Conservation (phyloP, 30 jellyfish, hydroid and myxozoan genomes). For the Aurelia coerulea region DNA sequence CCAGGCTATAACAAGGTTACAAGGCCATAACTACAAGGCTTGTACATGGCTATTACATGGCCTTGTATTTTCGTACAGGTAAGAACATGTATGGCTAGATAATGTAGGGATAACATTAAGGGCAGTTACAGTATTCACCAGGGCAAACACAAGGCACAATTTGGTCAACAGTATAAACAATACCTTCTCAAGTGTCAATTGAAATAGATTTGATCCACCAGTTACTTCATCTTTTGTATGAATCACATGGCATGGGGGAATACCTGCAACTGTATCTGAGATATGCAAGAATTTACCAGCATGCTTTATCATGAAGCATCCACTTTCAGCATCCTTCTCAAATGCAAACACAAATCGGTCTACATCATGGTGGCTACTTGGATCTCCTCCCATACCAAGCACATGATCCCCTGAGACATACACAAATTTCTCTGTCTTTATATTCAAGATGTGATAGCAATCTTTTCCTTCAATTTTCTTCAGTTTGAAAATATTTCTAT, state of each 20-base stretch:
- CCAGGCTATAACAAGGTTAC: no score
- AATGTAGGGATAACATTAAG: no score
- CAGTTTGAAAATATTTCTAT: slow-evolving; percentile 48
- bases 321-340: slow-evolving; percentile 10
- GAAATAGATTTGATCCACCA: slow-evolving; percentile 40
- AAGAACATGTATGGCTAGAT: no score
- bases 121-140: no score
- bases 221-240: slow-evolving; percentile 14
- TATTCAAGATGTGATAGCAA: slow-evolving; percentile 28
- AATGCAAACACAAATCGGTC: slow-evolving; percentile 13
- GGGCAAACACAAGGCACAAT: no score
- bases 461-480: slow-evolving; percentile 18
- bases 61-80: no score
- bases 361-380: slow-evolving; percentile 16
- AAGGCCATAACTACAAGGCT: no score
- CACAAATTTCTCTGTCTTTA: slow-evolving; percentile 53
- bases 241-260: slow-evolving; percentile 51
- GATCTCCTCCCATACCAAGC: slow-evolving; percentile 43
- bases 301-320: slow-evolving; percentile 42
- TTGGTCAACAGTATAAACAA: no score
- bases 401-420: slow-evolving; percentile 54
- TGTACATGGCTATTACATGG: no score
- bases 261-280: slow-evolving; percentile 48
- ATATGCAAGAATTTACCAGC: slow-evolving; percentile 20
- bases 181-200: slow-evolving; percentile 47